phyloP scores from a whole-genome alignment of 2,797 vertebrate genomes.

The Mormyrus proboscirostris region DNA sequence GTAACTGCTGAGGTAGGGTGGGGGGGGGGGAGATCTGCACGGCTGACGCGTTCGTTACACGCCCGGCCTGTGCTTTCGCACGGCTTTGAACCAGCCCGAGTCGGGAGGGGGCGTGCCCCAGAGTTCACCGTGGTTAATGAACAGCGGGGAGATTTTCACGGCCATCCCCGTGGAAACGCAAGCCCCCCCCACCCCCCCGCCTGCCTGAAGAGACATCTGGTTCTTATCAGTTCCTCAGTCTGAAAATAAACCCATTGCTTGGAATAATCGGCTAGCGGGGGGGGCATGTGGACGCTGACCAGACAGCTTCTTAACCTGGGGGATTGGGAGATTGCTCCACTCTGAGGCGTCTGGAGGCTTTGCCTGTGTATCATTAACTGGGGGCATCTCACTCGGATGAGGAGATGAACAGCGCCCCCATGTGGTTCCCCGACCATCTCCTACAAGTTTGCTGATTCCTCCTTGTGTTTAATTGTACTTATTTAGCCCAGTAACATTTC shows the following conservation, averaged over 20 bases:
- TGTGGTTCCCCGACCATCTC: not conserved
- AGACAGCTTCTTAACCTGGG: not conserved
- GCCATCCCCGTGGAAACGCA: constrained; percentile 15
- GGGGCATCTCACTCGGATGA: constrained; percentile 19
- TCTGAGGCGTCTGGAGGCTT: not conserved
- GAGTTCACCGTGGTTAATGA: constrained; percentile 26
- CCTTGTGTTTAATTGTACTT: not conserved
- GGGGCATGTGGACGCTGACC: not conserved
- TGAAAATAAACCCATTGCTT: constrained; percentile 31
- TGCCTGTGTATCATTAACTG: constrained; percentile 30
- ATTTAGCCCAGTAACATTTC: not conserved
- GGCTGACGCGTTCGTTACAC: not conserved
- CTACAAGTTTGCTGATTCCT: not conserved
- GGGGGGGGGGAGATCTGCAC: not conserved
- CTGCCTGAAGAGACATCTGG: constrained; percentile 33
- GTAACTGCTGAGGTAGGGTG: not conserved
- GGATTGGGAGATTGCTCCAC: not conserved
- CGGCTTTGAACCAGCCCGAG: not conserved
- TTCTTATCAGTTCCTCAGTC: constrained; percentile 34
- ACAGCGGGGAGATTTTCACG: constrained; percentile 18
- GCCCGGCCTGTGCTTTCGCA: not conserved
- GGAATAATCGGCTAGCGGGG: constrained; percentile 21
- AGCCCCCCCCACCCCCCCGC: not conserved
- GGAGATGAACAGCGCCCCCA: not conserved
- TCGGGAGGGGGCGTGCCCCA: not conserved